phyloP scores from a whole-genome alignment of 2,113 vertebrate genomes.

The Oryzias woworae region DNA sequence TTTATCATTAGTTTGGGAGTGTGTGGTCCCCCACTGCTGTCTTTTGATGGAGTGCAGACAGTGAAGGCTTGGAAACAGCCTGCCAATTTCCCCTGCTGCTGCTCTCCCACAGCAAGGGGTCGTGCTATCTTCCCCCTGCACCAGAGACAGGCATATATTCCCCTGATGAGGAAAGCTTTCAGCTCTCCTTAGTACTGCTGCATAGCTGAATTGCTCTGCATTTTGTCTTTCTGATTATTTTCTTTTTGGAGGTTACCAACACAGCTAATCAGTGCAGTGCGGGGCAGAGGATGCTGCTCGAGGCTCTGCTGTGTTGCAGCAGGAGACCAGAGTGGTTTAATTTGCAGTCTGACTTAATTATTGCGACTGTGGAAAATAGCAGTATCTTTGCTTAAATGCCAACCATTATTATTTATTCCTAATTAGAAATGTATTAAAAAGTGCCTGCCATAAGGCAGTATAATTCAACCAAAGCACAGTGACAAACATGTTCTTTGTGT shows the following conservation, averaged over 20 bases:
- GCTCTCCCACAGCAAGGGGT: constrained; percentile 75
- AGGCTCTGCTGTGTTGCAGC: constrained; percentile 43
- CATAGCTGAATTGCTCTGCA: constrained; percentile 64
- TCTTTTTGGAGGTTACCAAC: constrained; percentile 51
- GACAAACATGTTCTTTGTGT: constrained; percentile 1
- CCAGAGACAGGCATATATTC: constrained; percentile 56
- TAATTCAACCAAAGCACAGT: constrained; percentile 11
- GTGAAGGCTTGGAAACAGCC: constrained; percentile 77
- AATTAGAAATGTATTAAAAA: constrained; percentile 37
- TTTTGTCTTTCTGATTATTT: constrained; percentile 68
- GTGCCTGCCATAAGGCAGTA: constrained; percentile 10
- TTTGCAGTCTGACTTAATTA: constrained; percentile 64
- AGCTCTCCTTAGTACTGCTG: constrained; percentile 53
- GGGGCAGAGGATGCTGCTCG: constrained; percentile 34
- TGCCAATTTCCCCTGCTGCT: constrained; percentile 79
- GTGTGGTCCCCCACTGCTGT: constrained; percentile 78
- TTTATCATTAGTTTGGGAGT: constrained; percentile 82
- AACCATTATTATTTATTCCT: constrained; percentile 45
- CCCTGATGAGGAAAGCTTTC: constrained; percentile 62
- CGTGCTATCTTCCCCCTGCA: constrained; percentile 62
- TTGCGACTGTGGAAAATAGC: constrained; percentile 41
- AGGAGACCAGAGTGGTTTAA: constrained; percentile 52
- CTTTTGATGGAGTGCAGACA: constrained; percentile 82
- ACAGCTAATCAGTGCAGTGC: constrained; percentile 57
- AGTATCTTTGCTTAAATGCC: constrained; percentile 33